Evolutionary conservation across 1,140 invertebrate genomes (phyloP), one percentile per base, ranked within the genome.

Genomic region (Schlechtendalia chinensis): DNA sequence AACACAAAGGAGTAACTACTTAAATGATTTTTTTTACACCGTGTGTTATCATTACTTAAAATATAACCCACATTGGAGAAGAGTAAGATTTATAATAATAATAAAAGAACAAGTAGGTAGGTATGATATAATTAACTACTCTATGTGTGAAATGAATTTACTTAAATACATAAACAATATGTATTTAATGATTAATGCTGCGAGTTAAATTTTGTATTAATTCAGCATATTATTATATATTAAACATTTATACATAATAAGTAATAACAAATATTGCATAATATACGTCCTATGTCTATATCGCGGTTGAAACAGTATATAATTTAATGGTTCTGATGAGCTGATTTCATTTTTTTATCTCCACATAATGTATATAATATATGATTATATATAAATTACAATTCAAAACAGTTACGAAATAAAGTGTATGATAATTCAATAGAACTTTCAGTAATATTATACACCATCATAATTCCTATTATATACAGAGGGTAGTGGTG

Each of bases 11-110:
- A 22, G 63, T 50, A 50, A 50, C 14, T 14, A 11, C 17, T 65
- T 65, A 22, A 45, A 22, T n/a, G 17, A 16, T 61, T 29, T 45
- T 39, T 39, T 65, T 8, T 27, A 6, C 17, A 29, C n/a, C 32
- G n/a, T 65, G 19, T 65, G 11, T 65, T 65, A 65, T 65, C 63
- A 39, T 11, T 19, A 39, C 39, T 65, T 39, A 65, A 39, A 39
- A 65, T 29, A 39, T n/a, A 6, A 45, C 4, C 10, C n/a, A 22
- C 19, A 65, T 65, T 45, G 3, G 1, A 19, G 4, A 39, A 39
- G 63, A 14, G 32, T 65, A 65, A 65, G 27, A 19, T 65, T 65
- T 11, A 65, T 12, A 39, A 14, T 39, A 11, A 65, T 32, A 65
- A 1, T 1, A 65, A 65, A 39, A 65, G 12, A 39, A 39, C 63